Evolutionary conservation across 2,113 vertebrate species (phyloP).

Genomic region (Bos javanicus): DNA sequence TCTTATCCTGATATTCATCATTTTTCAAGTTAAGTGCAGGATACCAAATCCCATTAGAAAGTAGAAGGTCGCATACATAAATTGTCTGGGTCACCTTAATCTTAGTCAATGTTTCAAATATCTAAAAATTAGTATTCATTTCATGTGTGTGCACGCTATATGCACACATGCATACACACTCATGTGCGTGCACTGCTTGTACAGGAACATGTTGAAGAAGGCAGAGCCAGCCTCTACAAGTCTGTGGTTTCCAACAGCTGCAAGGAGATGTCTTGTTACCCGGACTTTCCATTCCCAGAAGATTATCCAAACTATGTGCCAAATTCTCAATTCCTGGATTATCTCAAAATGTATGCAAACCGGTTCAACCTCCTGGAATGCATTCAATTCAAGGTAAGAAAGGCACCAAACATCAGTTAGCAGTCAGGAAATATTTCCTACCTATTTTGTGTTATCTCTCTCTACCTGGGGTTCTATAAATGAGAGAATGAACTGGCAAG

Average conservation of each 20-base stretch:
- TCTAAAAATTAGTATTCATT: not conserved
- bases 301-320: conserved; percentile 86
- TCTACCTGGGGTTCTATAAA: not conserved
- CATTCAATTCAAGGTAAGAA: conserved; percentile 84
- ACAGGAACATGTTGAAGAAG: conserved; percentile 83
- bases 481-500: not conserved
- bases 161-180: not conserved
- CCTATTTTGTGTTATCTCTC: not conserved
- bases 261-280: conserved; percentile 89
- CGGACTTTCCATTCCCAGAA: conserved; percentile 88
- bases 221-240: conserved; percentile 83
- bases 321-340: conserved; percentile 82
- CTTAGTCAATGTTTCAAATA: not conserved
- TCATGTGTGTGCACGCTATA: conserved; percentile 53
- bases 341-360: conserved; percentile 83
- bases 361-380: conserved; percentile 81
- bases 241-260: conserved; percentile 87
- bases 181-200: not conserved
- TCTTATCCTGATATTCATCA: not conserved
- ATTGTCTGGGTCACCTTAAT: not conserved
- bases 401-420: not conserved
- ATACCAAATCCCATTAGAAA: not conserved
- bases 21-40: not conserved
- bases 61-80: not conserved
- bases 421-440: not conserved